phyloP scores from a whole-genome alignment of 2,797 vertebrate genomes.

The Acanthornis magna region DNA sequence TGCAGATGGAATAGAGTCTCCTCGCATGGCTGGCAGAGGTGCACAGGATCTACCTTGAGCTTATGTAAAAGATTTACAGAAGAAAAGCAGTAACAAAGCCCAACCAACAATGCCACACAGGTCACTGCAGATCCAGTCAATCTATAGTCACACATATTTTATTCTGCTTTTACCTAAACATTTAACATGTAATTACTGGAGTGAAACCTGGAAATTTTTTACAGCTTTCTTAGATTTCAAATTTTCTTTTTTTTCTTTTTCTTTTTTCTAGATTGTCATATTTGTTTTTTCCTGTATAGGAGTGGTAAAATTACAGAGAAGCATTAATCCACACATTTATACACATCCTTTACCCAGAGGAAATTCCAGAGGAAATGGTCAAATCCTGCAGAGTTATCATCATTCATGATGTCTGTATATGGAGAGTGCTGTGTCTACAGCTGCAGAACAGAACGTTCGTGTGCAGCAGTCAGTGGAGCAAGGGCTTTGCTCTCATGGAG shows the following conservation, averaged over 20 bases:
- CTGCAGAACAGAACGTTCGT: background rate
- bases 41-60: background rate
- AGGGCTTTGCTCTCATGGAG: background rate
- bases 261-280: background rate
- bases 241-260: background rate
- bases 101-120: background rate
- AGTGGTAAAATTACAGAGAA: background rate
- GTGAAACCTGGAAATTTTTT: background rate
- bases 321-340: background rate
- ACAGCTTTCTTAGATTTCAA: background rate
- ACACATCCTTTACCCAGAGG: background rate
- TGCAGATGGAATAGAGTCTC: background rate
- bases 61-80: background rate
- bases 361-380: background rate
- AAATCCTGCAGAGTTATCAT: background rate
- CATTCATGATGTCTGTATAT: fast-evolving
- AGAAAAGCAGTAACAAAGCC: background rate
- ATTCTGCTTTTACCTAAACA: background rate
- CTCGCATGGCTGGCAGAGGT: background rate
- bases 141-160: background rate
- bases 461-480: background rate
- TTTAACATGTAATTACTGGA: background rate
- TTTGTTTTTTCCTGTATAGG: background rate
- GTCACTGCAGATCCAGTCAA: background rate
- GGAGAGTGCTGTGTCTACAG: background rate